Evolutionary conservation across 2,797 vertebrate genomes (phyloP), one percentile per base, ranked within the genome.

Genomic region (Enteromius radiatus): DNA sequence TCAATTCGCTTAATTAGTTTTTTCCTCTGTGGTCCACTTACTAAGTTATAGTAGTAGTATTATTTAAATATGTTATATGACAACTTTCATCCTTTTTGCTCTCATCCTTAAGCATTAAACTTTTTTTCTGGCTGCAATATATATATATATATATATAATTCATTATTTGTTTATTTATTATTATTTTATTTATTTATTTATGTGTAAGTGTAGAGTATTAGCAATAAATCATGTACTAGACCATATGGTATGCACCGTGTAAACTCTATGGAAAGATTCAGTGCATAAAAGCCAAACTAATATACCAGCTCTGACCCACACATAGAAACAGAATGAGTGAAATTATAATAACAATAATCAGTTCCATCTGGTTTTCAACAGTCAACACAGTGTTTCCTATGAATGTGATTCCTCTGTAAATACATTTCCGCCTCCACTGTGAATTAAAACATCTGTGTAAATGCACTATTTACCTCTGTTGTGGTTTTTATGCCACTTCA

Each of bases 271-370:
- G 12, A 73, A 36, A 15, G 11, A 36, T 23, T 54, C 5, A 36
- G 36, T 23, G 49, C 21, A 14, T 74, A 54, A 74, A 21, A 74
- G 49, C 47, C 17, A 74, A 17, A 15, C 12, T 74, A 23, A 74
- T 74, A 54, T 74, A 12, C 12, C 45, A 74, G 49, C 31, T 56
- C 31, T 56, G 71, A 56, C 1, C 31, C 11, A 74, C 6, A 28
- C 21, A 74, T 36, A 36, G 12, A 54, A 54, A 56, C 8, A 54
- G 33, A 70, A 56, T 38, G 49, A 75, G 49, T 38, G 12, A 56
- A 23, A 56, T 23, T 56, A 56, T 56, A 75, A 75, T 75, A 75
- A 75, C 54, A 56, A 56, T 56, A 56, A 56, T 75, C 71, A 56
- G 33, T 56, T 56, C 49, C 73, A 56, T 56, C 52, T 75, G 52